Conservation (phyloP, 2,797 vertebrate genomes). For the Danio jaintianensis region DNA sequence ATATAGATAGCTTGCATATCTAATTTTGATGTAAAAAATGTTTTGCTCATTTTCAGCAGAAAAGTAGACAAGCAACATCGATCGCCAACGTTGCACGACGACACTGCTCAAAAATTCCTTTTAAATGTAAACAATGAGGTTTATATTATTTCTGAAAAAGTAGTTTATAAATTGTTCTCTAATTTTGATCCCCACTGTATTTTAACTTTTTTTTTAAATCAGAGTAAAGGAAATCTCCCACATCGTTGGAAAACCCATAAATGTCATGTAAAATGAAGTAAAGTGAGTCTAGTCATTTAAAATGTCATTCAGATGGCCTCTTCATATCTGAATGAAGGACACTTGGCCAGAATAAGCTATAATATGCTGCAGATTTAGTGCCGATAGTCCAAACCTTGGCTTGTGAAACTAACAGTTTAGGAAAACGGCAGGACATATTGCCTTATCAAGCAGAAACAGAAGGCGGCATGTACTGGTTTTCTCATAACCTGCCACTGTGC, state of each 20-base stretch:
- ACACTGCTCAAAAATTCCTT: too few species aligned
- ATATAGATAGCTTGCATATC: too few species aligned
- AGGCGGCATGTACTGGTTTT: background rate
- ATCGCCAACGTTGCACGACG: too few species aligned
- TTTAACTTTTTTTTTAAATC: too few species aligned
- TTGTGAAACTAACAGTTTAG: background rate
- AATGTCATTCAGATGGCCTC: background rate
- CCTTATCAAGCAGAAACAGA: constrained; percentile 4
- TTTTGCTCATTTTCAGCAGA: too few species aligned
- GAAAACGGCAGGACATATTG: background rate
- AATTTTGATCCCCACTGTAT: too few species aligned
- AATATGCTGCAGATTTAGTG: constrained; percentile 23
- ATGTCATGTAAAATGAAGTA: constrained; percentile 17
- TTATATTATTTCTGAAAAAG: too few species aligned
- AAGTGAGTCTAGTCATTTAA: background rate
- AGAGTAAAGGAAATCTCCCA: background rate
- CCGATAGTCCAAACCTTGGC: constrained; percentile 17
- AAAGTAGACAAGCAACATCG: too few species aligned
- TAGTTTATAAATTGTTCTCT: too few species aligned
- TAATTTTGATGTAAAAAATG: too few species aligned
- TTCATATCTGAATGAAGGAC: constrained; percentile 13
- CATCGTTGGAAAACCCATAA: constrained; percentile 11
- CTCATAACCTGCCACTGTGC: background rate
- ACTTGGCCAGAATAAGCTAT: constrained; percentile 17
- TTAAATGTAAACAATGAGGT: too few species aligned